Percentiles rank a stretch among this genome's conserved stretches.
Evolutionary conservation across 1,140 invertebrate genomes (phyloP).

Genomic region (Helicoverpa armigera): DNA sequence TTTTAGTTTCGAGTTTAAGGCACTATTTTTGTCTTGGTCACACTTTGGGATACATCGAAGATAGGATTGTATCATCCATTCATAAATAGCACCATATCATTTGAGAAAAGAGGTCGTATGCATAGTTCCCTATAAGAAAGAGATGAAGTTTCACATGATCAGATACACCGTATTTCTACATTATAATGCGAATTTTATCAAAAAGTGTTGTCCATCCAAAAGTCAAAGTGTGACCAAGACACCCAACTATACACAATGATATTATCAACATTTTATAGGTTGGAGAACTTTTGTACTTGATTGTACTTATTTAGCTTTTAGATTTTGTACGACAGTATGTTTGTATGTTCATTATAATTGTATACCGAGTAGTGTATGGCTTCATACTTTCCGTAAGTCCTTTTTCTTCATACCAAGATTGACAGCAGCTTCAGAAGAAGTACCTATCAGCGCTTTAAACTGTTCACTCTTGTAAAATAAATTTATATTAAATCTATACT

Average conservation of each 20-base stretch:
- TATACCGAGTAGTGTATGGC: slow-evolving; percentile 21
- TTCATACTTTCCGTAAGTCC: slow-evolving; percentile 18
- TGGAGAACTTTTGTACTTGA: slow-evolving; percentile 54
- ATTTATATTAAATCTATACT: slow-evolving; percentile 40
- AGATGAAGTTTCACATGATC: no score
- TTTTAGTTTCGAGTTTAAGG: slow-evolving; percentile 35
- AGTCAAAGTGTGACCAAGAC: slow-evolving; percentile 32
- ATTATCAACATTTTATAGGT: slow-evolving; percentile 23
- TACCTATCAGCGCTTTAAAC: slow-evolving; percentile 55
- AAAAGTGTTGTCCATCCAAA: slow-evolving; percentile 6
- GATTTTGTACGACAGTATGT: slow-evolving; percentile 53
- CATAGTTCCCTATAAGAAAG: no score
- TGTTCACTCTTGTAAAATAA: slow-evolving; percentile 50
- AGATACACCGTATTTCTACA: no score
- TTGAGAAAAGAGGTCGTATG: no score
- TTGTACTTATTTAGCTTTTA: slow-evolving; percentile 49
- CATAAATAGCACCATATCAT: neutral
- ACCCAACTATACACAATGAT: slow-evolving; percentile 2
- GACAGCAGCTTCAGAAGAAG: slow-evolving; percentile 45
- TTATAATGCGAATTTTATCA: neutral
- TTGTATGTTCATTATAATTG: slow-evolving; percentile 34
- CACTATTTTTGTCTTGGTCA: slow-evolving; percentile 42
- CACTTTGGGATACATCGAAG: slow-evolving; percentile 35
- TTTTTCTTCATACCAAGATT: slow-evolving; percentile 20
- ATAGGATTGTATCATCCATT: neutral